Percentiles rank a stretch among this genome's conserved stretches.
Conservation (phyloP, 2,888 invertebrate species). For the Idaea dimidiata region DNA sequence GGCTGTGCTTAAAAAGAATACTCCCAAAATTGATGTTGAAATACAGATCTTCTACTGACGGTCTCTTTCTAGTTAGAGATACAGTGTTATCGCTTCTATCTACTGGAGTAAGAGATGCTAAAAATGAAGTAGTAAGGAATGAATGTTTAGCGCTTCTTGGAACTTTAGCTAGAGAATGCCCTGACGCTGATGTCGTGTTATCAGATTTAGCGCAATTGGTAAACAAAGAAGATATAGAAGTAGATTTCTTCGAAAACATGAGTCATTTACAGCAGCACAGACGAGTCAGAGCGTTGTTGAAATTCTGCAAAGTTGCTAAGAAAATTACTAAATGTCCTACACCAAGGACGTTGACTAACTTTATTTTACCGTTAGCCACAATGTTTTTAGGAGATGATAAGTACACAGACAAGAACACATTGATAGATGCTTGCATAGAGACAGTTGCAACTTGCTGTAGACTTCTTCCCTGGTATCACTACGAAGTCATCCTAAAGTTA, state of each 20-base stretch:
- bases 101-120: constrained; percentile 85
- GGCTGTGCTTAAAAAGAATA: constrained; percentile 86
- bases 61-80: constrained; percentile 85
- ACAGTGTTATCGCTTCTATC: constrained; percentile 88
- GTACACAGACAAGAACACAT: constrained; percentile 87
- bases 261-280: constrained; percentile 93
- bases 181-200: constrained; percentile 85
- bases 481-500: constrained; percentile 89
- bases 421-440: constrained; percentile 93
- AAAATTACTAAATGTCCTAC: constrained; percentile 82
- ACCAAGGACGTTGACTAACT: constrained; percentile 88
- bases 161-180: constrained; percentile 86
- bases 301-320: constrained; percentile 85
- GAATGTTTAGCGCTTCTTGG: constrained; percentile 91
- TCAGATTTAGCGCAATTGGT: constrained; percentile 85
- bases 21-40: constrained; percentile 83
- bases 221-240: constrained; percentile 88
- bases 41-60: constrained; percentile 77
- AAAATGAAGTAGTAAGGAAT: constrained; percentile 86
- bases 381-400: constrained; percentile 89
- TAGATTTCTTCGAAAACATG: constrained; percentile 97
- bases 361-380: constrained; percentile 91
- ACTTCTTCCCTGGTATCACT: constrained; percentile 93
- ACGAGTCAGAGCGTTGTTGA: constrained; percentile 89
- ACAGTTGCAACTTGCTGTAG: constrained; percentile 88